Percentiles rank a stretch among this genome's conserved stretches.
Conservation (phyloP, 37 sponge, comb jelly and placozoan species). For the Amphimedon queenslandica region DNA sequence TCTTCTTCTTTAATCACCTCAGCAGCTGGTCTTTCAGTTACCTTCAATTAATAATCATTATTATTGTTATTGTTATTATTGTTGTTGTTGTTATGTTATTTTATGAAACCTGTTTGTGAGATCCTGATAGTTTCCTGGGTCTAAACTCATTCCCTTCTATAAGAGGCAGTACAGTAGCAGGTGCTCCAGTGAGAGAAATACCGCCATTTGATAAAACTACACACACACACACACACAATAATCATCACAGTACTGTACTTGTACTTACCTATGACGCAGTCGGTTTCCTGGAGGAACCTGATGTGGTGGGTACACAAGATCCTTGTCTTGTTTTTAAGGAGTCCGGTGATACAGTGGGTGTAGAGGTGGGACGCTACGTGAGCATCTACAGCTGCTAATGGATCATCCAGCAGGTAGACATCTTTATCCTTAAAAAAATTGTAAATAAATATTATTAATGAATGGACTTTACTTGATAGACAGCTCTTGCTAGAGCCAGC, state of each 20-base stretch:
- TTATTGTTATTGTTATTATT: neutral
- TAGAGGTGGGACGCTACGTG: constrained; percentile 88
- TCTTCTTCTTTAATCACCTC: neutral
- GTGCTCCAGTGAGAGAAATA: constrained; percentile 59
- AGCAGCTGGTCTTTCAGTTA: neutral
- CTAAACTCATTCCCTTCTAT: neutral
- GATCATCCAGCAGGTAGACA: constrained; percentile 92
- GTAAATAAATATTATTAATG: neutral
- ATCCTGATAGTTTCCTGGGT: too few relatives aligned
- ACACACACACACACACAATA: neutral
- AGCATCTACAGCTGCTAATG: constrained; percentile 95
- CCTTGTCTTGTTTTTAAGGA: constrained; percentile 76
- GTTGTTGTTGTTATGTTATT: too few relatives aligned
- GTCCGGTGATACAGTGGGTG: constrained; percentile 76
- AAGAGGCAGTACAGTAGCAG: constrained; percentile 56
- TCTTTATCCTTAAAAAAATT: constrained; percentile 87
- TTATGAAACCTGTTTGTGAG: too few relatives aligned
- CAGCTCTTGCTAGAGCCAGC: constrained; percentile 93
- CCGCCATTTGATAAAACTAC: constrained; percentile 72
- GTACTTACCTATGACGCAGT: constrained; percentile 39
- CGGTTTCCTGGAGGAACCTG: constrained; percentile 72
- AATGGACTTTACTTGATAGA: constrained; percentile 80
- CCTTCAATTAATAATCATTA: neutral
- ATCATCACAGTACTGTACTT: neutral
- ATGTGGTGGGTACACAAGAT: constrained; percentile 56